A percentile compares a stretch with the other conserved stretches of the same genome.
Conservation (phyloP, 2,113 vertebrate genomes). For the Chaenogobius annularis region DNA sequence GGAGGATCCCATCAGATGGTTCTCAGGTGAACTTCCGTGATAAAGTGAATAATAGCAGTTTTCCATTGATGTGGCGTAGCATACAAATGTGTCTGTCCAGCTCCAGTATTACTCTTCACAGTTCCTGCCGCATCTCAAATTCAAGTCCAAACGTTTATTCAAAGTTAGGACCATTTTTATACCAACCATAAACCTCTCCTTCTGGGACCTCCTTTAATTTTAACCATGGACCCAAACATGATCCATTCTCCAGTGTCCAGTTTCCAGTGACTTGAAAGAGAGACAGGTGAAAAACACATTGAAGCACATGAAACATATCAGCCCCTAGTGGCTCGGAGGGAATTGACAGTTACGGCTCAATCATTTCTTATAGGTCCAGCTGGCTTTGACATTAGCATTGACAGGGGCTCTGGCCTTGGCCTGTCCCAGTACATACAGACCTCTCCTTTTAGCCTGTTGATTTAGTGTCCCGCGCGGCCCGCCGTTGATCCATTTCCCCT, state of each 20-base stretch:
- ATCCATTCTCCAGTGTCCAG: slow-evolving; percentile 31
- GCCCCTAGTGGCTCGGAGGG: slow-evolving; percentile 83
- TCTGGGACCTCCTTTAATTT: slow-evolving; percentile 22
- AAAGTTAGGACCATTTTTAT: slow-evolving; percentile 39
- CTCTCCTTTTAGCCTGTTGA: slow-evolving; percentile 83
- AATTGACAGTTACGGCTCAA: slow-evolving; percentile 84
- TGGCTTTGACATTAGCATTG: slow-evolving; percentile 84
- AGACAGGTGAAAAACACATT: slow-evolving; percentile 31
- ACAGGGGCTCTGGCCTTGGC: slow-evolving; percentile 79
- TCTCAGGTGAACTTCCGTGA: no score
- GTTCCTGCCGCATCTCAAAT: slow-evolving; percentile 37
- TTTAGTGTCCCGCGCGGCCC: slow-evolving; percentile 80
- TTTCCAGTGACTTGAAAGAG: slow-evolving; percentile 43
- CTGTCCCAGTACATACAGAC: slow-evolving; percentile 78
- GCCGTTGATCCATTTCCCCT: slow-evolving; percentile 83
- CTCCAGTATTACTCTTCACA: slow-evolving; percentile 9
- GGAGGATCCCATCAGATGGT: no score
- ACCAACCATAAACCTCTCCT: slow-evolving; percentile 23
- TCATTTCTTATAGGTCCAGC: slow-evolving; percentile 79
- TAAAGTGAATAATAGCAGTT: no score
- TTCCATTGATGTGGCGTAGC: no score
- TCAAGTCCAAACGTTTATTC: slow-evolving; percentile 7
- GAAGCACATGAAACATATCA: slow-evolving; percentile 72
- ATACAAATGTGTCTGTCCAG: slow-evolving; percentile 10
- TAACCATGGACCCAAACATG: slow-evolving; percentile 28